Evolutionary conservation across 2,113 vertebrate species (phyloP).

Genomic region (Phylloscopus trochilus): DNA sequence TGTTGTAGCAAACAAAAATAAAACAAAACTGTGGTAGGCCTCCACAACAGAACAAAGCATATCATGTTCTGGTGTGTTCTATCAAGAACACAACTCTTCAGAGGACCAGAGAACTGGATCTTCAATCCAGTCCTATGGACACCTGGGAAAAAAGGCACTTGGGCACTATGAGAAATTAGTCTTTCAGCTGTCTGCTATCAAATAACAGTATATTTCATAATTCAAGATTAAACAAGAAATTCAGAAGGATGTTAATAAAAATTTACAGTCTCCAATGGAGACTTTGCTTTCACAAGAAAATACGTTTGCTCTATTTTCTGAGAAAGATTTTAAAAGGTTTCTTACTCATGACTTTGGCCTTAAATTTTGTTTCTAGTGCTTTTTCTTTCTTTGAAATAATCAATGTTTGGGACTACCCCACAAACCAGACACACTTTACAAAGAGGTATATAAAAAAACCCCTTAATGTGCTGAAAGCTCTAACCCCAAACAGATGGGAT

Average conservation of each 20-base stretch:
- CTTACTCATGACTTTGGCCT: neutral
- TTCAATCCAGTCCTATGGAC: neutral
- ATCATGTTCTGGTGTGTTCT: neutral
- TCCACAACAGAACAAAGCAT: neutral
- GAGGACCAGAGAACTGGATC: neutral
- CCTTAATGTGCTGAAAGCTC: slow-evolving; percentile 1
- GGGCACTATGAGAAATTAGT: neutral
- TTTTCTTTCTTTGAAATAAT: neutral
- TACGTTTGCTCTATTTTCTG: neutral
- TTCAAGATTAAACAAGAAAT: neutral
- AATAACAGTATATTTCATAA: neutral
- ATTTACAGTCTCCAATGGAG: neutral
- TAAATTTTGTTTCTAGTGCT: neutral
- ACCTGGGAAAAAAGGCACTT: neutral
- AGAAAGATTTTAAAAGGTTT: neutral
- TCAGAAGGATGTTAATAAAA: neutral
- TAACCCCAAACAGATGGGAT: slow-evolving; percentile 63
- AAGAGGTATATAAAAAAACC: neutral
- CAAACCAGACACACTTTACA: neutral
- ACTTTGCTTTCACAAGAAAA: neutral
- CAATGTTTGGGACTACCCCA: neutral
- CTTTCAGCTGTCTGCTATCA: neutral
- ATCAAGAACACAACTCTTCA: neutral
- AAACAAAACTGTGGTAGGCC: neutral
- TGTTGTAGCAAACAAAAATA: neutral